Conservation (phyloP, 2,888 invertebrate genomes). For the Caenorhabditis plicata region DNA sequence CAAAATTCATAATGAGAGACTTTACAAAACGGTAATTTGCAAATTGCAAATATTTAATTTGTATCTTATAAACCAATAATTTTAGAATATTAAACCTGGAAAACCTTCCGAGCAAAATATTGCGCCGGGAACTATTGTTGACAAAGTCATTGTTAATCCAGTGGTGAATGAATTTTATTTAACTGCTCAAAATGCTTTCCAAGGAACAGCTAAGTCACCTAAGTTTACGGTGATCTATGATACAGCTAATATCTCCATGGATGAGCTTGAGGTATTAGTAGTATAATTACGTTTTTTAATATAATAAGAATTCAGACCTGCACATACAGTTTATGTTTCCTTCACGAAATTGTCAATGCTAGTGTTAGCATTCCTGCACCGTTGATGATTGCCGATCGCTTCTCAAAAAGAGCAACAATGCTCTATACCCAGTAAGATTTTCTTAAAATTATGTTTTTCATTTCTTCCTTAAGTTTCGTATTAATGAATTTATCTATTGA, state of each 20-base stretch:
- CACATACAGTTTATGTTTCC: conserved; percentile 15
- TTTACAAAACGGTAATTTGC: conserved; percentile 1
- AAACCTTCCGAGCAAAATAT: conserved; percentile 13
- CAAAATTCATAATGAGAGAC: conserved; percentile 9
- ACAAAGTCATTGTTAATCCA: conserved; percentile 16
- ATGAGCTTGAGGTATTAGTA: conserved; percentile 5
- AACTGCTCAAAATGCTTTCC: conserved; percentile 19
- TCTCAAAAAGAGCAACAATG: conserved; percentile 22
- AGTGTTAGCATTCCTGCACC: conserved; percentile 23
- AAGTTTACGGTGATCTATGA: conserved; percentile 23
- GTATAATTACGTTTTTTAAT: background rate
- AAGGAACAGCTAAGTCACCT: conserved; percentile 27
- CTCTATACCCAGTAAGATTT: too few species aligned
- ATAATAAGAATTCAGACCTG: conserved; percentile 7
- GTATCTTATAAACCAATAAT: background rate
- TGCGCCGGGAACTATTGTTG: conserved; percentile 31
- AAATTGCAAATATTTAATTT: background rate
- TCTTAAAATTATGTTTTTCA: conserved; percentile 1
- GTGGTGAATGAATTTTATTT: conserved; percentile 25
- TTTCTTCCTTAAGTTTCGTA: background rate
- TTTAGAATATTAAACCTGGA: background rate
- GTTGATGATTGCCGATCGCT: conserved; percentile 16
- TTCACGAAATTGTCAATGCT: conserved; percentile 26
- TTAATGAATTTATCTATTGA: background rate
- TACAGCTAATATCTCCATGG: background rate